Evolutionary conservation across 2,113 vertebrate genomes (phyloP).

Genomic region (Laticauda laticaudata): DNA sequence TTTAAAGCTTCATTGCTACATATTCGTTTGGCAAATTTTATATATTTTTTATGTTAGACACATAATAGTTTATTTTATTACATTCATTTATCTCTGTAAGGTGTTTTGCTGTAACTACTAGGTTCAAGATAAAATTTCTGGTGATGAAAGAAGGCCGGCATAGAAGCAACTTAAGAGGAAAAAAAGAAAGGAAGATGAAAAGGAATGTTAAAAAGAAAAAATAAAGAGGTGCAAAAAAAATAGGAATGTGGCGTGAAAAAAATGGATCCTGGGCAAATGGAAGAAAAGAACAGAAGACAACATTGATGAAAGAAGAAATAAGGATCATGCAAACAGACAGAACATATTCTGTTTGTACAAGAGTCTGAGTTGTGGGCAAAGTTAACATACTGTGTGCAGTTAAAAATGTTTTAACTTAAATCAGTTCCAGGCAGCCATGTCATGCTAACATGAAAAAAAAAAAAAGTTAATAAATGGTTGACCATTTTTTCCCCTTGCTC

Average conservation of each 20-base stretch:
- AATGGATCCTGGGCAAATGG: background rate
- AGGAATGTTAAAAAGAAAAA: background rate
- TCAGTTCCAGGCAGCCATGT: background rate
- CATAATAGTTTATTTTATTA: background rate
- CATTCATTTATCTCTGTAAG: background rate
- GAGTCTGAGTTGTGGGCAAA: background rate
- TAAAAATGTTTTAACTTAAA: background rate
- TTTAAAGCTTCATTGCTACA: background rate
- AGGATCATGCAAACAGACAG: background rate
- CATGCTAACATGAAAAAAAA: background rate
- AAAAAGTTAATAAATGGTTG: background rate
- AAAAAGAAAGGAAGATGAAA: background rate
- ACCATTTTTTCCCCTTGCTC: background rate
- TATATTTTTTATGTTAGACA: background rate
- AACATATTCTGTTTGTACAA: background rate
- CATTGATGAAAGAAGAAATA: background rate
- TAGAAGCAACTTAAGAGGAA: background rate
- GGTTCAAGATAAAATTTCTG: background rate
- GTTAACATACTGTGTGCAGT: background rate
- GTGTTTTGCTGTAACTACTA: background rate
- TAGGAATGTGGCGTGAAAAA: background rate
- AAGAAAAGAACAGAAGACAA: background rate
- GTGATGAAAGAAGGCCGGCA: background rate
- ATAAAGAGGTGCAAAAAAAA: background rate
- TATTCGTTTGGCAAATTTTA: background rate